Evolutionary conservation across 1,140 invertebrate species (phyloP), one percentile per base, ranked within the genome.

Genomic region (Aleiodes sp.): DNA sequence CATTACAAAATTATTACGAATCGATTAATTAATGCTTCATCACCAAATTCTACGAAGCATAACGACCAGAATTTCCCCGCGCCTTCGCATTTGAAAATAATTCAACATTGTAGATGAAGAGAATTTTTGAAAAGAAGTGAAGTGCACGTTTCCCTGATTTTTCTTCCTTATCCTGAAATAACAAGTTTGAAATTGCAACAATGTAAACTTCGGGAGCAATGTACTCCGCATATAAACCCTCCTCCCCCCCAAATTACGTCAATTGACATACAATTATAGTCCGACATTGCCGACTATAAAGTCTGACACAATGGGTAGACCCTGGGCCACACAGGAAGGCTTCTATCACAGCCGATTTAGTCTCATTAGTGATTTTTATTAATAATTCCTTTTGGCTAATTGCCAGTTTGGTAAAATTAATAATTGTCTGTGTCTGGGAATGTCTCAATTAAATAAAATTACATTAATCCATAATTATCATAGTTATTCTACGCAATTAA

Each of bases 311-410:
- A 78, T 80, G 70, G 75, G 29, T n/a, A 66, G 39, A 14, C 21
- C 28, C 62, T 68, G 77, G 72, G 76, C 80, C 81, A 81, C 82
- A 82, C 81, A 83, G 81, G 80, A 84, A 83, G 82, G 70, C 80
- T 84, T 79, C 77, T 78, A 83, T 84, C 79, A 83, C 68, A 68
- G 78, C 70, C 77, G 76, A 83, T 84, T 84, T 83, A 83, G 79
- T 68, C 80, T 83, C 80, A 82, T 84, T 82, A 83, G 74, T 78
- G 78, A 37, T 73, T 74, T 79, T 81, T 80, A 82, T 83, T 80
- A 82, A 81, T 80, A 82, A 80, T 82, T 81, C 79, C n/a, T 74
- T 70, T 29, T 24, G 4, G 28, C 73, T 82, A 82, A 81, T 83
- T 83, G 78, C 70, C 68, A 63, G 77, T 83, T 82, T 75, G 75